Base-by-base conservation (phyloP, 2,113 vertebrate species). In the Pampusana beccarii region DNA sequence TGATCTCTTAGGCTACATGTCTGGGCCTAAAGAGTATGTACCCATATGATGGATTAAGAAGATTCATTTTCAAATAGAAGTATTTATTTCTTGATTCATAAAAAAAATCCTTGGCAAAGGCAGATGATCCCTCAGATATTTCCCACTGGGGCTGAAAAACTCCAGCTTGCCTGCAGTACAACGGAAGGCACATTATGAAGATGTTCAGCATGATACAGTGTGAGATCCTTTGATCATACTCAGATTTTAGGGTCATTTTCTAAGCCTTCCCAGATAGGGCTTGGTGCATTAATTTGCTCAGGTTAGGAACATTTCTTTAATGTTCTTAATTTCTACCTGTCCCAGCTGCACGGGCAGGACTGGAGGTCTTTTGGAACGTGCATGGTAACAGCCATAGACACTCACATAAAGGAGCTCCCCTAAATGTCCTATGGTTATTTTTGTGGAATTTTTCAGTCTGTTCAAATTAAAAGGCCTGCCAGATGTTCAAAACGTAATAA, bases 401-500 rank as follows among this genome's bases (percentile, higher is more conserved):
- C 44, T 46, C 2, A 2, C 69, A 40, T 38, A 54, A 84, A 69
- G 42, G 26, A 92, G 19, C 9, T 88, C 48, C 38, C 11, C 83
- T 83, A 72, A 71, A 36, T 42, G 61, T 88, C 54, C n/a, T 61
- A 3, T 11, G 34, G 48, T 67, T 72, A 86, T 69, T 75, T 88
- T 70, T 65, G 40, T 65, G 53, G 86, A 92, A 80, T 81, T 75
- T 61, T 85, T 79, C 75, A 75, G 50, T 72, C 51, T 71, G 64
- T 80, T 19, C 28, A 79, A 95, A 95, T 91, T 79, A 89, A 92
- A 86, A 90, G 50, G 29, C 65, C 33, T 85, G 57, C 44, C 88
- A 94, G 92, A 85, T 91, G 70, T 75, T 92, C n/a, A 84, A 91
- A 88, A 90, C 64, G 23, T 60, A 85, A 79, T 87, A 89, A 91